A percentile compares a stretch with the other conserved stretches of the same genome.
These are phyloP conservation scores for Cynocephalus volans DNA, from an alignment of 2,113 vertebrate species.

Conservation along the genomic window DNA sequence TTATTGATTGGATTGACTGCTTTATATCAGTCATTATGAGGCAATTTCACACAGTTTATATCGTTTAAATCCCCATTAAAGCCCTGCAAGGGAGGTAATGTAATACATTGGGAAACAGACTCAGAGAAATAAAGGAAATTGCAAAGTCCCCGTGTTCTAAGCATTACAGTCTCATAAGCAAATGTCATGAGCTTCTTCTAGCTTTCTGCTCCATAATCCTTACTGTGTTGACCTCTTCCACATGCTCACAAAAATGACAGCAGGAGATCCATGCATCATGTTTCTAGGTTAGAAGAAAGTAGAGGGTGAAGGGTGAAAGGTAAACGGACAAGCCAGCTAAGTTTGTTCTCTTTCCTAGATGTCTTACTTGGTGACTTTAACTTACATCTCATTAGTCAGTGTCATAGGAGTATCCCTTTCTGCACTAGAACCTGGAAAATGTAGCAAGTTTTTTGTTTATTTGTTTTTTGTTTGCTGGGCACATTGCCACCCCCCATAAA, in stretches of 20 bases:
- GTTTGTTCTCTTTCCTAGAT: background rate
- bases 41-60: background rate
- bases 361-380: background rate
- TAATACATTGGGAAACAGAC: background rate
- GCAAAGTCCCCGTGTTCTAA: background rate
- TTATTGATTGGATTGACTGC: background rate
- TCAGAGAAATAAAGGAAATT: constrained; percentile 4
- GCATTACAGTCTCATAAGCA: background rate
- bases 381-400: background rate
- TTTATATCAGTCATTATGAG: background rate
- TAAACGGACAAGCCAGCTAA: background rate
- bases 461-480: background rate
- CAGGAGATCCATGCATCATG: background rate
- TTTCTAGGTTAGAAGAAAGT: background rate
- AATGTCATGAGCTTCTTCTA: background rate
- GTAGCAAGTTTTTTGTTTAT: background rate
- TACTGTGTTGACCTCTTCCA: background rate
- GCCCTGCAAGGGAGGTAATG: background rate
- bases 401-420: background rate
- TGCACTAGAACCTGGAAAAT: background rate
- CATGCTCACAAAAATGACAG: background rate
- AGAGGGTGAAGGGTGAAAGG: background rate
- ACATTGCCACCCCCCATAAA: background rate
- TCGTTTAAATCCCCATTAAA: constrained; percentile 5
- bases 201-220: background rate